phyloP scores from a whole-genome alignment of 2,113 vertebrate genomes.

The Leucosticte australis region DNA sequence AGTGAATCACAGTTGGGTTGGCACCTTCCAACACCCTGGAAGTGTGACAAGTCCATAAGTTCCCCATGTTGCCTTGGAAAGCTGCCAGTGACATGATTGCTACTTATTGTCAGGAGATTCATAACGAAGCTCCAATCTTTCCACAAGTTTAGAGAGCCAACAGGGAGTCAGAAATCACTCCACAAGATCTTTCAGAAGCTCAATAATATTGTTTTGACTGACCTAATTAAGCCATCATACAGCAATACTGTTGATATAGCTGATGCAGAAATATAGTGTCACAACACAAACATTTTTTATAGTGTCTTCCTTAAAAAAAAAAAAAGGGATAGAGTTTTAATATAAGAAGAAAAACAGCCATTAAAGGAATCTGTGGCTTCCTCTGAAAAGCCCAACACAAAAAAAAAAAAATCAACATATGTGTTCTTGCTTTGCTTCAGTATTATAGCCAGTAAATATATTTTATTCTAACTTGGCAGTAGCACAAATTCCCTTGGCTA shows the following conservation, averaged over 20 bases:
- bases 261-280: neutral
- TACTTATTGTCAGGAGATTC: neutral
- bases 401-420: neutral
- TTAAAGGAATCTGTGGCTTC: neutral
- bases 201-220: neutral
- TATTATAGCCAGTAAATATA: neutral
- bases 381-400: neutral
- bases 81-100: neutral
- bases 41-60: neutral
- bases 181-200: neutral
- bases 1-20: conserved; percentile 37
- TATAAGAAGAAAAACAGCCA: neutral
- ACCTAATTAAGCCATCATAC: neutral
- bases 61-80: neutral
- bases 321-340: neutral
- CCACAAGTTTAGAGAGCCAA: neutral
- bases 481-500: neutral
- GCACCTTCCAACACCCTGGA: neutral
- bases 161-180: neutral
- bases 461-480: neutral
- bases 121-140: neutral
- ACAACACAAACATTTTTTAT: neutral
- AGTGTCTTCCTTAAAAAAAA: neutral
- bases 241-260: accelerated
- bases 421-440: neutral